phyloP scores from a whole-genome alignment of 1,140 invertebrate species.

The Notospermus geniculatus region DNA sequence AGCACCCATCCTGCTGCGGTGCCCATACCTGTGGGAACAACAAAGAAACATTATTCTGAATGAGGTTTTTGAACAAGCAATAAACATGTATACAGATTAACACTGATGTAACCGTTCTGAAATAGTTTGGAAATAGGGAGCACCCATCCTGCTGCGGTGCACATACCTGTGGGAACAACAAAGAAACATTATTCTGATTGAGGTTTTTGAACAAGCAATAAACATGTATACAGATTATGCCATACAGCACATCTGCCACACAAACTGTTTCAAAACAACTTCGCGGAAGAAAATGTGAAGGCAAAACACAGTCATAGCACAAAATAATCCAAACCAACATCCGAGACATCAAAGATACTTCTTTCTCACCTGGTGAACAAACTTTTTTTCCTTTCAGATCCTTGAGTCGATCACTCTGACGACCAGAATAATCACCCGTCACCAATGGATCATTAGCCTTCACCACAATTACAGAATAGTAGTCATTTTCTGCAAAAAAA shows the following conservation, averaged over 20 bases:
- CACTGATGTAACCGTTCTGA: constrained; percentile 61
- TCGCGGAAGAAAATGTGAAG: neutral
- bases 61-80: too few species aligned
- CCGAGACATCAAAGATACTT: neutral
- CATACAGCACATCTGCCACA: too few species aligned
- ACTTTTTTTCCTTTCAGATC: constrained; percentile 70
- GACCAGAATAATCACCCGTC: too few species aligned
- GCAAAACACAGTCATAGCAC: neutral
- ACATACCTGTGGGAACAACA: constrained; percentile 68
- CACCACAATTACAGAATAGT: constrained; percentile 85
- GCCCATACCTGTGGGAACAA: constrained; percentile 71
- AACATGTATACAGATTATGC: too few species aligned
- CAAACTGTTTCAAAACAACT: too few species aligned
- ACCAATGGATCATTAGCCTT: constrained; percentile 36
- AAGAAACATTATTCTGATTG: too few species aligned
- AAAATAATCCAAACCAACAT: neutral
- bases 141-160: constrained; percentile 88
- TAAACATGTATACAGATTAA: too few species aligned
- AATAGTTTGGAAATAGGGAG: constrained; percentile 84
- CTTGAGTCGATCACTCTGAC: too few species aligned
- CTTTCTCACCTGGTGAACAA: constrained; percentile 60
- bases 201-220: too few species aligned
- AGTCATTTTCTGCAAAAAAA: constrained; percentile 58
- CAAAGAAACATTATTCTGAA: too few species aligned
- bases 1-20: constrained; percentile 89